A percentile compares a stretch with the other conserved stretches of the same genome.
Evolutionary conservation across 2,888 invertebrate genomes (phyloP).

Genomic region (Agonopterix arenella): DNA sequence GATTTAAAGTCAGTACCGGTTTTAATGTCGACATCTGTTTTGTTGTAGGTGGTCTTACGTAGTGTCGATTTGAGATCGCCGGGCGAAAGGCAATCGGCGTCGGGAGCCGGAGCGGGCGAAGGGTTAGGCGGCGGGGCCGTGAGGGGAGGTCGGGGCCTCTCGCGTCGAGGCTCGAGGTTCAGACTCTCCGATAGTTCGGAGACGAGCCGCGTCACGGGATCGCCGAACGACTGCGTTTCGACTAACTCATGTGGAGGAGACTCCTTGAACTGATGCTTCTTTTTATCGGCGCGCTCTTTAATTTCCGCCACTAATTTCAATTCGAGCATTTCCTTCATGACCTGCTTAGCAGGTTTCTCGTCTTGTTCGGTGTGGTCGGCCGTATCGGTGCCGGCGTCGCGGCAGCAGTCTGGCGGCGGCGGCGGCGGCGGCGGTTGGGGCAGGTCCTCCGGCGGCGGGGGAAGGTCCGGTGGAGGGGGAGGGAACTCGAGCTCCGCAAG

Average conservation of each 20-base stretch:
- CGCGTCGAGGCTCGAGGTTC: constrained; percentile 77
- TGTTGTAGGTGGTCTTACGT: constrained; percentile 53
- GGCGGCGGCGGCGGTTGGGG: constrained; percentile 56
- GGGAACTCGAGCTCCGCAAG: constrained; percentile 92
- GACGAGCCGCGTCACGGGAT: constrained; percentile 88
- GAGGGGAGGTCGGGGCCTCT: constrained; percentile 26
- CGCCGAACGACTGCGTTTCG: constrained; percentile 54
- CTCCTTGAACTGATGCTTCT: constrained; percentile 76
- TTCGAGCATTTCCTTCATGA: constrained; percentile 90
- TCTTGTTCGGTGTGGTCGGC: constrained; percentile 65
- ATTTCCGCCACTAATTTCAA: constrained; percentile 89
- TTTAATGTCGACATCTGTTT: constrained; percentile 35
- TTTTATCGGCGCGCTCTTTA: constrained; percentile 85
- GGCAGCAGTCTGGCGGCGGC: constrained; percentile 64
- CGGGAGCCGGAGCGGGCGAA: constrained; percentile 15
- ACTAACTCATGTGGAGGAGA: constrained; percentile 55
- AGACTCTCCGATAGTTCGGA: constrained; percentile 91
- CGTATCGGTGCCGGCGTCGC: constrained; percentile 84
- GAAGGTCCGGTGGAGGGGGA: constrained; percentile 88
- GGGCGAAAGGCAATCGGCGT: constrained; percentile 42
- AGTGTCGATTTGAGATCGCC: constrained; percentile 71
- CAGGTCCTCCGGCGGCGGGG: constrained; percentile 85
- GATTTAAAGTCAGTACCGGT: constrained; percentile 76
- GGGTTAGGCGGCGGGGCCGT: constrained; percentile 34
- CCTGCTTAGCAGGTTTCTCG: constrained; percentile 52